Percentiles rank a stretch among this genome's conserved stretches.
phyloP scores from a whole-genome alignment of 2,888 invertebrate genomes.

The Epistrophe grossulariae region DNA sequence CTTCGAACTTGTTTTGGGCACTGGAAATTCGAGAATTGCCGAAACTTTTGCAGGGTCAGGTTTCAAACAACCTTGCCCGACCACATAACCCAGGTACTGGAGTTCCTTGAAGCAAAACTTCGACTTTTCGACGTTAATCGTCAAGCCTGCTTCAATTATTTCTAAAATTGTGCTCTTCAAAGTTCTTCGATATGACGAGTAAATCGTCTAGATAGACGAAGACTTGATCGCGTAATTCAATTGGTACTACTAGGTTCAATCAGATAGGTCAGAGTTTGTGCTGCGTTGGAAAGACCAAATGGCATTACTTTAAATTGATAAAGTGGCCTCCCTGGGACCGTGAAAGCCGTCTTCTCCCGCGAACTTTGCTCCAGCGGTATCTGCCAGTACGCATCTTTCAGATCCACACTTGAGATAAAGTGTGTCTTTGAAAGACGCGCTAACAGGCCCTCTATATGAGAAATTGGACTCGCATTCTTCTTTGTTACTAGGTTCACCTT shows the following conservation, averaged over 20 bases:
- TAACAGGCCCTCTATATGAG: slow-evolving; percentile 16
- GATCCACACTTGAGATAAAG: slow-evolving; percentile 14
- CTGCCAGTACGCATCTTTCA: slow-evolving; percentile 22
- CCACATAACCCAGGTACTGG: slow-evolving; percentile 47
- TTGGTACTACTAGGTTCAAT: not conserved
- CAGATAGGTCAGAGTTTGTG: not conserved
- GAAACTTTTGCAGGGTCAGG: slow-evolving; percentile 49
- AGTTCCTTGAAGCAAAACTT: slow-evolving; percentile 7
- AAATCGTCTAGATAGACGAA: slow-evolving; percentile 32
- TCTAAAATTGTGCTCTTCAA: not conserved
- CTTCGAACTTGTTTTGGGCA: slow-evolving; percentile 17
- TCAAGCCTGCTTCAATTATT: slow-evolving; percentile 16
- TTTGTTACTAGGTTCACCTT: slow-evolving; percentile 18
- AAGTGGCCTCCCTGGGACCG: not conserved
- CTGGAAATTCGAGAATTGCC: not conserved
- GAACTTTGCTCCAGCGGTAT: slow-evolving; percentile 11
- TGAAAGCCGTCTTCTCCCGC: not conserved
- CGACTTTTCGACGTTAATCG: slow-evolving; percentile 38
- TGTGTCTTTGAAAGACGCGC: slow-evolving; percentile 12
- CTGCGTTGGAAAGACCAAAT: not conserved
- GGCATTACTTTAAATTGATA: slow-evolving; percentile 6
- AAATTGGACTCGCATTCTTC: slow-evolving; percentile 16
- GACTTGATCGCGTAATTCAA: not conserved
- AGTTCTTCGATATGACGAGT: not conserved
- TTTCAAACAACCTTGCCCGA: slow-evolving; percentile 48